phyloP scores from a whole-genome alignment of 2,113 vertebrate species.

The Larimichthys crocea region DNA sequence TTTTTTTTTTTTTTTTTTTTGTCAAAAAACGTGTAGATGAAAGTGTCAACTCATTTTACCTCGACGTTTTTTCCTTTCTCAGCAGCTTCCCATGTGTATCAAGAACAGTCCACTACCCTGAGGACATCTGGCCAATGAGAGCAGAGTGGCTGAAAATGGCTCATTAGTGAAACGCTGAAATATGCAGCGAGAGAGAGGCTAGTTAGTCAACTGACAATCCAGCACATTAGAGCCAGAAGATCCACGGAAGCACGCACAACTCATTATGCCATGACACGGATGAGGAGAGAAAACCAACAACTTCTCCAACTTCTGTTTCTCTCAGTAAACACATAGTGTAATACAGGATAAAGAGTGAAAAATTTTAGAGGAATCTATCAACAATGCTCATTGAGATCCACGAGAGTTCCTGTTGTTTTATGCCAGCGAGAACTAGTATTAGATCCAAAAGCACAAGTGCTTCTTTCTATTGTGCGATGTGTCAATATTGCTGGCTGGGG shows the following conservation, averaged over 20 bases:
- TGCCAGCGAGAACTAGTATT: background rate
- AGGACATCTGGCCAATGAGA: conserved; percentile 57
- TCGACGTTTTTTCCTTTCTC: conserved; percentile 35
- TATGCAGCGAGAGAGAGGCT: conserved; percentile 45
- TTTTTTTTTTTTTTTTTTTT: background rate
- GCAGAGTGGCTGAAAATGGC: conserved; percentile 39
- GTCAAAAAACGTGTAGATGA: background rate
- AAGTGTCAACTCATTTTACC: conserved; percentile 25
- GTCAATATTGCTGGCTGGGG: conserved; percentile 54
- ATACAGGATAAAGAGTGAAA: conserved; percentile 9
- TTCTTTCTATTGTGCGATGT: conserved; percentile 36
- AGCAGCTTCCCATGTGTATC: conserved; percentile 39
- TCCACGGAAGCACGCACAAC: conserved; percentile 42
- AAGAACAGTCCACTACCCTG: conserved; percentile 31
- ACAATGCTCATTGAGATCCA: conserved; percentile 27
- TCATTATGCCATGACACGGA: conserved; percentile 40
- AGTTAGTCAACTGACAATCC: conserved; percentile 59
- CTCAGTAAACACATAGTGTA: conserved; percentile 27
- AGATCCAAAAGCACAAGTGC: background rate
- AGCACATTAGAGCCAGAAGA: conserved; percentile 44
- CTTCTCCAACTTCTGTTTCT: conserved; percentile 19
- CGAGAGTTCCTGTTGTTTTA: conserved; percentile 14
- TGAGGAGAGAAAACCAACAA: conserved; percentile 40
- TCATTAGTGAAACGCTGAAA: conserved; percentile 65
- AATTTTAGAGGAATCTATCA: conserved; percentile 23